Evolutionary conservation across 2,888 invertebrate genomes (phyloP).

Genomic region (Hedya salicella): DNA sequence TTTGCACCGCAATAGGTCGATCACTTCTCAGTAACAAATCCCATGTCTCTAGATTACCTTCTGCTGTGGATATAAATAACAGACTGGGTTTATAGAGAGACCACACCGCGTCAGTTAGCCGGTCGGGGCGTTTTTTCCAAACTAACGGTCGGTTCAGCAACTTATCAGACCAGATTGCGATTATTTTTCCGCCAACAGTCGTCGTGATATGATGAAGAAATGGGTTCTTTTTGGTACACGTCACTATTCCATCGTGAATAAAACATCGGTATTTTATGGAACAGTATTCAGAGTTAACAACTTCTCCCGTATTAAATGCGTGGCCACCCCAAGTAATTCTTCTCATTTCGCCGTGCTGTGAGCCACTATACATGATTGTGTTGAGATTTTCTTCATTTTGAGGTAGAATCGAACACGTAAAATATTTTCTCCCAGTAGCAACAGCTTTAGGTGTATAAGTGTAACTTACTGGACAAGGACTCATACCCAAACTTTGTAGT

Average conservation of each 20-base stretch:
- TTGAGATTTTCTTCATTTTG: constrained; percentile 66
- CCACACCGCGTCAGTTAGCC: constrained; percentile 89
- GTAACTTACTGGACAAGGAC: constrained; percentile 66
- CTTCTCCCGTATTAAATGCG: constrained; percentile 86
- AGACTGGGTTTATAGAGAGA: constrained; percentile 90
- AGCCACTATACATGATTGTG: constrained; percentile 67
- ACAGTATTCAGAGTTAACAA: constrained; percentile 85
- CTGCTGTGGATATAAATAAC: constrained; percentile 88
- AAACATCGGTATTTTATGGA: constrained; percentile 74
- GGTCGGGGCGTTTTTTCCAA: constrained; percentile 86
- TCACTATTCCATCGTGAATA: constrained; percentile 90
- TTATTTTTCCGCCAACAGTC: constrained; percentile 90
- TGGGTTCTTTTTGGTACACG: constrained; percentile 85
- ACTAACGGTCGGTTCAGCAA: constrained; percentile 86
- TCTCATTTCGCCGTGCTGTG: constrained; percentile 76
- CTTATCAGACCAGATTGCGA: constrained; percentile 90
- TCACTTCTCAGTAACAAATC: constrained; percentile 89
- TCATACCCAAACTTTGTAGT: constrained; percentile 75
- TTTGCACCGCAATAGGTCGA: constrained; percentile 87
- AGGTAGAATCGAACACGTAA: constrained; percentile 62
- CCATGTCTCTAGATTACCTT: constrained; percentile 93
- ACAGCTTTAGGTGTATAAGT: constrained; percentile 61
- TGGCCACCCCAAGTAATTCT: constrained; percentile 88
- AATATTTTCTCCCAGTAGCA: constrained; percentile 74
- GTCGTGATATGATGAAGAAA: constrained; percentile 86